Evolutionary conservation across 2,113 vertebrate genomes (phyloP), one percentile per base, ranked within the genome.

Genomic region (Morone saxatilis): DNA sequence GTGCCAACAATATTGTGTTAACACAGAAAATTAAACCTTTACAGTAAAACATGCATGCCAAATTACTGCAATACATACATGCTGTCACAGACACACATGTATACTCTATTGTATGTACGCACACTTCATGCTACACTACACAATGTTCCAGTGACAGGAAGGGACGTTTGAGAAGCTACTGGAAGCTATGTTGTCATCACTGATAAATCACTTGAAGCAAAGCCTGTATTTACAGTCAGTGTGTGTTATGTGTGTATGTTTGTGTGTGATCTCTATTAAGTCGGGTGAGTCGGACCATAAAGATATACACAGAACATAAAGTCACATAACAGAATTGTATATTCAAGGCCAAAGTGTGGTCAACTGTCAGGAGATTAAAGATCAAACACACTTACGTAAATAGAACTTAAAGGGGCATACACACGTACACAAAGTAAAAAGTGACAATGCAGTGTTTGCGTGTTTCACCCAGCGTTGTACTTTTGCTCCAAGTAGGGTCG

Each of bases 131-230:
- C 86, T 71, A 78, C 88, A 31, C 51, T 78, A 62, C 83, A 76
- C 86, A 90, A 86, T n/a, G 74, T 82, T 88, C 59, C 75, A 62
- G 41, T 70, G 74, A 89, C 71, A 72, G 6, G 76, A 76, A 81
- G 71, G 61, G 80, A 82, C 83, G 65, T 76, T 74, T 77, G 40
- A 80, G 77, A 84, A 78, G 67, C 78, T 78, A 80, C 86, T 88
- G 80, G 80, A 80, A 86, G 80, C 80, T 45, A 71, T 69, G 79
- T 76, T 90, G 87, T 88, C 87, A 89, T 84, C 48, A 74, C 70
- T 2, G 72, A 86, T 89, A 81, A 81, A 91, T 89, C 86, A 85
- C 47, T 16, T 20, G 6, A 81, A 71, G 81, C 63, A 76, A 53
- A 69, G 66, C 19, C 43, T 71, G 40, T 53, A 53, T 79, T 77